Conservation (phyloP, 2,113 vertebrate species). For the Perca fluviatilis region DNA sequence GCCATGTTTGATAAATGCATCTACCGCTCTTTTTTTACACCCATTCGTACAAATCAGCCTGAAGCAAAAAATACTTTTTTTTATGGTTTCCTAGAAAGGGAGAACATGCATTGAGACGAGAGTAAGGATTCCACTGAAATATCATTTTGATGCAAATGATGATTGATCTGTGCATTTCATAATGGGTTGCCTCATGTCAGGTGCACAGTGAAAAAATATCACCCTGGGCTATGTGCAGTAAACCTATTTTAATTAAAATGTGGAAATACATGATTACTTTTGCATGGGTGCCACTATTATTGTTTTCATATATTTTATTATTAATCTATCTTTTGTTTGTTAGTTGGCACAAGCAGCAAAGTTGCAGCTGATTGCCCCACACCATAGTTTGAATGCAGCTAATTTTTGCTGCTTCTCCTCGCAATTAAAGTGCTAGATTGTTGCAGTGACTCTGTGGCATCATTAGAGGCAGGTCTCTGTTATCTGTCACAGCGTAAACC, state of each 20-base stretch:
- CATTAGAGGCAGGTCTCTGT: constrained; percentile 56
- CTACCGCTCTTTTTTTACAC: constrained; percentile 53
- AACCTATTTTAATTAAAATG: constrained; percentile 36
- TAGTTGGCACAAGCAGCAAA: constrained; percentile 11
- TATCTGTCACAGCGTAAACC: constrained; percentile 63
- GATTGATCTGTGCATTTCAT: constrained; percentile 31
- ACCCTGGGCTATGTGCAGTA: constrained; percentile 2
- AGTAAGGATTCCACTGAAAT: constrained; percentile 29
- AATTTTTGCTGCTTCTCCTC: constrained; percentile 22
- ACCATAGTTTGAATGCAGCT: constrained; percentile 14
- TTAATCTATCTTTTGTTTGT: constrained; percentile 10
- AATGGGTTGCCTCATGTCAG: constrained; percentile 33
- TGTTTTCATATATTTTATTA: constrained; percentile 17
- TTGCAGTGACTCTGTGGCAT: constrained; percentile 42
- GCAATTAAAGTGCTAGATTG: constrained; percentile 38
- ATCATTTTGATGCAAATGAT: constrained; percentile 59
- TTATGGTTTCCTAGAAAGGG: constrained; percentile 55
- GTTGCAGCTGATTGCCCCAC: constrained; percentile 24
- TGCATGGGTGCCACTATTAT: constrained; percentile 17
- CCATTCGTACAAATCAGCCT: constrained; percentile 58
- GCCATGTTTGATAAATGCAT: constrained; percentile 80
- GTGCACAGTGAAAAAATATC: constrained; percentile 40
- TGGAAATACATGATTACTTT: constrained; percentile 34
- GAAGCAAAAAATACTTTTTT: constrained; percentile 61
- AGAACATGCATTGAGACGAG: constrained; percentile 29